phyloP scores from a whole-genome alignment of 2,113 vertebrate genomes.

The Stegastes partitus region DNA sequence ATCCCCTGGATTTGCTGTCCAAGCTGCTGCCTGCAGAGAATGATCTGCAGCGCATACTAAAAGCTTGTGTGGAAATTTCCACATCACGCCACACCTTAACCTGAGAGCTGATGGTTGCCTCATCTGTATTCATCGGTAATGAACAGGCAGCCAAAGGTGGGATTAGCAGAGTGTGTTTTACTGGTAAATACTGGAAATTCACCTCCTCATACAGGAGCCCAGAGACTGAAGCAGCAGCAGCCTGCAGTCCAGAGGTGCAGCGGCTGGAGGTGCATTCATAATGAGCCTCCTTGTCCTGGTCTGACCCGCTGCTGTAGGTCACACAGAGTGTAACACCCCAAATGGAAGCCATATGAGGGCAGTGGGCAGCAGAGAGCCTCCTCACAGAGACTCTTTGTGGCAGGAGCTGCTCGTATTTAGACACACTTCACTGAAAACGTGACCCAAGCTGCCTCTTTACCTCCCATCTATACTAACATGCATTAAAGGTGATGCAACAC shows the following conservation, averaged over 20 bases:
- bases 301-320: slow-evolving; percentile 58
- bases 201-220: neutral
- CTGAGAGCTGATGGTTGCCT: neutral
- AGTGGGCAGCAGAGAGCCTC: slow-evolving; percentile 13
- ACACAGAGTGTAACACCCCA: slow-evolving; percentile 44
- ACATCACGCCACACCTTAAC: neutral
- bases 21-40: neutral
- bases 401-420: neutral
- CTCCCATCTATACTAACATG: neutral
- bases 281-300: slow-evolving; percentile 67
- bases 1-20: too few species aligned
- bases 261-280: slow-evolving; percentile 55
- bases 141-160: neutral
- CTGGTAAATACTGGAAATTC: slow-evolving; percentile 15
- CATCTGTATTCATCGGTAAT: neutral
- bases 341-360: slow-evolving; percentile 71
- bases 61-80: neutral
- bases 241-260: neutral
- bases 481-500: neutral
- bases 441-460: slow-evolving; percentile 3
- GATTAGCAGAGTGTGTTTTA: slow-evolving; percentile 1
- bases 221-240: slow-evolving; percentile 16
- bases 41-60: neutral
- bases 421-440: neutral
- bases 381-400: slow-evolving; percentile 67